Evolutionary conservation across 2,113 vertebrate genomes (phyloP).

Genomic region (Trogon melanurus): DNA sequence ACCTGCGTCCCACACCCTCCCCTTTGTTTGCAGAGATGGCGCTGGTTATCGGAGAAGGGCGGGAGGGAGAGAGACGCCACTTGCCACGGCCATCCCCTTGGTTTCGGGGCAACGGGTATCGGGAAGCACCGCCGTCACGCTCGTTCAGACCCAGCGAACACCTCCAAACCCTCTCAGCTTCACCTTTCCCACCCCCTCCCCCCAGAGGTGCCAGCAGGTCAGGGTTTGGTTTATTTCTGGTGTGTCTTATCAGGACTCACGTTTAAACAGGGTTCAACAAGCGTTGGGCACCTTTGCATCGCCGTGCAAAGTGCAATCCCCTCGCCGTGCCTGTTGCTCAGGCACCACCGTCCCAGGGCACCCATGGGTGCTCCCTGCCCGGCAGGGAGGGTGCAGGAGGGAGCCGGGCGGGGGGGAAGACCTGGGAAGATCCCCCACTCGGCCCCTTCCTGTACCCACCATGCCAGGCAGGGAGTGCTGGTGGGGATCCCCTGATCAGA

Average conservation of each 20-base stretch:
- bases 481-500: background rate
- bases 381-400: background rate
- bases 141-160: background rate
- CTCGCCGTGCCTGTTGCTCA: rapidly evolving
- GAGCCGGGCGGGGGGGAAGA: rapidly evolving
- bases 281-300: background rate
- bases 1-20: constrained; percentile 47
- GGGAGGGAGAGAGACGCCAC: background rate
- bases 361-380: background rate
- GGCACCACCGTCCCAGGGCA: background rate
- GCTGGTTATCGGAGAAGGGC: constrained; percentile 30
- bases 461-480: rapidly evolving
- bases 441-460: background rate
- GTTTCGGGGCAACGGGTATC: background rate
- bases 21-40: constrained; percentile 72
- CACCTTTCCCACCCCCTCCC: background rate
- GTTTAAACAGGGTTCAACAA: background rate
- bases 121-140: rapidly evolving
- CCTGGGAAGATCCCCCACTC: background rate
- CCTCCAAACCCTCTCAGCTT: background rate
- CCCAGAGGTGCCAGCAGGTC: background rate
- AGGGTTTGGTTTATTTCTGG: constrained; percentile 8
- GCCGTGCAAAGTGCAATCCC: constrained; percentile 15
- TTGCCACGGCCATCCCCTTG: background rate
- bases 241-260: background rate